phyloP scores from a whole-genome alignment of 2,113 vertebrate species.

The Sarotherodon lohbergeri region DNA sequence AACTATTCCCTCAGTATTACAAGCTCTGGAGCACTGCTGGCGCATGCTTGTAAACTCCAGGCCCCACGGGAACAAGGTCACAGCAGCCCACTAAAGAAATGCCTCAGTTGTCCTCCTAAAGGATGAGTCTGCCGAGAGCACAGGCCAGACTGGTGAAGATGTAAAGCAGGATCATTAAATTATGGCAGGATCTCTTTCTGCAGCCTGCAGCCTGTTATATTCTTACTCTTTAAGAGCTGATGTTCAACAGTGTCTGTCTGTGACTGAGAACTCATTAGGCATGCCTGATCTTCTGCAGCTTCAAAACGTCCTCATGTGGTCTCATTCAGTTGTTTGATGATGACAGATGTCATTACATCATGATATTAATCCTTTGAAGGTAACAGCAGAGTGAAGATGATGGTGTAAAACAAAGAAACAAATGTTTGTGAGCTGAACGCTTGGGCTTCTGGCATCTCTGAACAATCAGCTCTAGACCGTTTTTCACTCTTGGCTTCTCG shows the following conservation, averaged over 20 bases:
- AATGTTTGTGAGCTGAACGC: background rate
- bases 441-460: background rate
- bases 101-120: background rate
- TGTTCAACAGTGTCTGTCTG: background rate
- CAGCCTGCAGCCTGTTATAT: background rate
- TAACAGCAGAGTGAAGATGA: background rate
- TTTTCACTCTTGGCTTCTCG: background rate
- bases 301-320: background rate
- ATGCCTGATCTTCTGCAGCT: background rate
- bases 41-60: conserved; percentile 50
- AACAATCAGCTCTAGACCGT: background rate
- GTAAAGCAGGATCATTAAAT: background rate
- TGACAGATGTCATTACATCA: background rate
- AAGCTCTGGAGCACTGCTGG: background rate
- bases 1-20: conserved; percentile 54
- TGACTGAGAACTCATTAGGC: background rate
- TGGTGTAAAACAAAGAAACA: background rate
- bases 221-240: background rate
- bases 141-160: background rate
- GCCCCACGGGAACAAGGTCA: conserved; percentile 61
- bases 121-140: background rate
- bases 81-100: conserved; percentile 3
- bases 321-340: background rate
- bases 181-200: background rate
- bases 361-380: background rate